Evolutionary conservation across 1,140 invertebrate species (phyloP), one percentile per base, ranked within the genome.

Genomic region (Platorchestia sp.): DNA sequence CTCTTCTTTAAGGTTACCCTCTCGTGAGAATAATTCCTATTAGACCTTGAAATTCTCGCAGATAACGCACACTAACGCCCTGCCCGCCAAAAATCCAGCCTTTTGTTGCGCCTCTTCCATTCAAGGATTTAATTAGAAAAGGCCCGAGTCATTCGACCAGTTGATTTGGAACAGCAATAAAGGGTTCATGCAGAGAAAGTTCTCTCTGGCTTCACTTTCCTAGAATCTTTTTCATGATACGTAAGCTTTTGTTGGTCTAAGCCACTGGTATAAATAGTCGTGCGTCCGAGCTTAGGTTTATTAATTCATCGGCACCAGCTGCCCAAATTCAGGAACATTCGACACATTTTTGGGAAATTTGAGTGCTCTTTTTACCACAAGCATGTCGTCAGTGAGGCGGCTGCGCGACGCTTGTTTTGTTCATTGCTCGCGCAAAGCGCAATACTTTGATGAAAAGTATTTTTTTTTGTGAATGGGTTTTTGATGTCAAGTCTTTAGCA

Each of bases 41-140:
- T 93, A 47, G 91, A 93, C 91, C 91, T 93, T 93, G 91, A 93
- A 93, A 93, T 93, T 93, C 91, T 44, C 36, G 14, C 43, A 93
- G 91, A 93, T 93, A 93, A 93, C 91, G 91, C 91, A 44, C 16
- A 40, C 44, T 93, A 45, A 93, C 91, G 91, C 91, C 43, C 40
- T 44, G 40, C 41, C 43, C 22, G 91, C 6, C 0, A 93, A 93
- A 93, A 93, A 27, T 45, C 91, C 45, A 5, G 43, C 43, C 36
- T 93, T 93, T 93, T 93, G 91, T 93, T 93, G 45, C 91, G 41
- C 36, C 36, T 45, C 40, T 47, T 45, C 91, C 45, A 47, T 93
- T 93, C 43, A 47, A 93, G 91, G 45, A 45, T 45, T 93, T 93
- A 93, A 93, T 93, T 93, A 93, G 91, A 93, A 45, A 44, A 45